Percentiles rank a stretch among this genome's conserved stretches.
Evolutionary conservation across 2,888 invertebrate genomes (phyloP).

Genomic region (Mantis religiosa): DNA sequence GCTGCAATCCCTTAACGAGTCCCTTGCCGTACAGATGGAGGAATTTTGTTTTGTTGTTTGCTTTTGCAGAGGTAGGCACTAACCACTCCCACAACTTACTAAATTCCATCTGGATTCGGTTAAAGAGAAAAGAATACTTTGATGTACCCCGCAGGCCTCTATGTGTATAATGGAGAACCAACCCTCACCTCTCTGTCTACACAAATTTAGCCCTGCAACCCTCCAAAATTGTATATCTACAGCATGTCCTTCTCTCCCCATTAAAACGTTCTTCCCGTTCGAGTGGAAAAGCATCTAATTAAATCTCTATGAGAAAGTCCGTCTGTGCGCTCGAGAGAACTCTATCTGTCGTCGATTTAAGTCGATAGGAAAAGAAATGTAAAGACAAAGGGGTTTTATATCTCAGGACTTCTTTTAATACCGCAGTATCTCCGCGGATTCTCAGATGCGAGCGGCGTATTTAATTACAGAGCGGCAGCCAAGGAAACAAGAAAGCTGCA

Average conservation of each 20-base stretch:
- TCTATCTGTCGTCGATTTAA: not conserved
- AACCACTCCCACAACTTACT: not conserved
- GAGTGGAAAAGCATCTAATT: constrained; percentile 2
- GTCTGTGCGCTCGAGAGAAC: not conserved
- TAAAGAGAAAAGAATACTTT: not conserved
- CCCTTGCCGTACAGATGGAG: not conserved
- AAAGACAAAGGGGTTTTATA: not conserved
- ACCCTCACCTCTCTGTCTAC: not conserved
- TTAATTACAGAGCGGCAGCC: no score
- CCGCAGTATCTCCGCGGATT: not conserved
- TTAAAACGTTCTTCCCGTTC: not conserved
- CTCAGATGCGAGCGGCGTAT: not conserved
- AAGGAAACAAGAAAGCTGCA: no score
- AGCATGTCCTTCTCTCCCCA: not conserved
- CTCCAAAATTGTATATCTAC: not conserved
- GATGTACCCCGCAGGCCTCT: not conserved
- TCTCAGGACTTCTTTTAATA: not conserved
- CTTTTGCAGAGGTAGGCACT: not conserved
- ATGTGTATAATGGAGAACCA: not conserved
- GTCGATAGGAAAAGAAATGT: not conserved
- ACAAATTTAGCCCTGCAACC: not conserved
- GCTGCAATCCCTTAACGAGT: not conserved
- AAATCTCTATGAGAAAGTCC: not conserved
- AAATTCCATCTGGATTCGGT: not conserved
- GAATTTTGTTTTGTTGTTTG: not conserved